A percentile compares a stretch with the other conserved stretches of the same genome.
These are phyloP conservation scores for Ailurus styani DNA, from an alignment of 2,113 vertebrate genomes.

Conservation along the genomic window DNA sequence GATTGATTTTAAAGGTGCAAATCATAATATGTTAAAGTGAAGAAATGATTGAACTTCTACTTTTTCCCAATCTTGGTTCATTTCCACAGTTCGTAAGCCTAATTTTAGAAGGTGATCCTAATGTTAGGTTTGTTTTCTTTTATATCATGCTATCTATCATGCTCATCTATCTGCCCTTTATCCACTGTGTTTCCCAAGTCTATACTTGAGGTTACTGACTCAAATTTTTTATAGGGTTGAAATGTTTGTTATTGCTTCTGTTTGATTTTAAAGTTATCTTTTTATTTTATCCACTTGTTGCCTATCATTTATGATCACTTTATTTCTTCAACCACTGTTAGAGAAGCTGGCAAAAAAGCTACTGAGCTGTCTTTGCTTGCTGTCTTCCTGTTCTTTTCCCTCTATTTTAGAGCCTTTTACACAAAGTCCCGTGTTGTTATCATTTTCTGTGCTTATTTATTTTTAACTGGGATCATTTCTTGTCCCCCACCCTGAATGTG, in stretches of 20 bases:
- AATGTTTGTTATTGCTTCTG: not conserved
- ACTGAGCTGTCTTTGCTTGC: not conserved
- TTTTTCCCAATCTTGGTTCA: not conserved
- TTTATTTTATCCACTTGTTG: not conserved
- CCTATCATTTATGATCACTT: not conserved
- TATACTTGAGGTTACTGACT: not conserved
- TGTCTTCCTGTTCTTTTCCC: not conserved
- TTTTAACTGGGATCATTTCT: not conserved
- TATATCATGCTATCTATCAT: not conserved
- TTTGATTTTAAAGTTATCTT: not conserved
- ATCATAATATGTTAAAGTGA: not conserved
- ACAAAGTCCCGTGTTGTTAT: not conserved
- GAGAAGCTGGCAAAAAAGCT: not conserved
- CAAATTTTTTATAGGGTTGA: not conserved
- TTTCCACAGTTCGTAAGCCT: not conserved
- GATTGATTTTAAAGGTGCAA: not conserved
- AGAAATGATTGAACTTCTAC: not conserved
- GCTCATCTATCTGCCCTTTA: not conserved
- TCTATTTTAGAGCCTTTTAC: not conserved
- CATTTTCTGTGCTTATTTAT: not conserved
- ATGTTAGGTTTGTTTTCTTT: not conserved
- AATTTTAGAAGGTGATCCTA: not conserved
- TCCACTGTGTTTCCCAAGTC: not conserved
- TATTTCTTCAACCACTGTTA: not conserved
- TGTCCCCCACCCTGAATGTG: not conserved